A percentile compares a stretch with the other conserved stretches of the same genome.
phyloP scores from a whole-genome alignment of 2,797 vertebrate genomes.

The Acestrorhynchus altus region DNA sequence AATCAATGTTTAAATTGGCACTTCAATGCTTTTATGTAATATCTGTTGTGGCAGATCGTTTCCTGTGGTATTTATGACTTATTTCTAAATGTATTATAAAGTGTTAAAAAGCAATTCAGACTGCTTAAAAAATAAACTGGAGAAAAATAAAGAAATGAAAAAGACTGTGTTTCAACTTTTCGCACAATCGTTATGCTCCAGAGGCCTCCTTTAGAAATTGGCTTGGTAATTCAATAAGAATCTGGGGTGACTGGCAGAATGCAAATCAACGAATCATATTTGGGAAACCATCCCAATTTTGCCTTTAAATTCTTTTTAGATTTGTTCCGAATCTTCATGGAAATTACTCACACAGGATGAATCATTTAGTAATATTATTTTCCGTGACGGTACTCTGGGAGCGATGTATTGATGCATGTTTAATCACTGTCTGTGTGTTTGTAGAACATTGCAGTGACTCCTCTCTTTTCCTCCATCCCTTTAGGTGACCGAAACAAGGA shows the following conservation, averaged over 20 bases:
- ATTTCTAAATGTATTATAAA: no score
- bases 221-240: not conserved
- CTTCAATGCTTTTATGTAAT: no score
- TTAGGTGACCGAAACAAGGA: conserved; percentile 97
- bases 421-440: conserved; percentile 32
- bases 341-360: not conserved
- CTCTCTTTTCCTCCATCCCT: conserved; percentile 62
- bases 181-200: no score
- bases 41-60: no score
- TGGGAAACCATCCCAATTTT: not conserved
- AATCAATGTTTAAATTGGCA: no score
- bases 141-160: no score
- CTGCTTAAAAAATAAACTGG: no score
- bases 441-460: conserved; percentile 61
- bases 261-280: not conserved
- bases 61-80: no score
- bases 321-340: not conserved
- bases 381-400: not conserved
- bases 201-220: not conserved
- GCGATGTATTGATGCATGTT: not conserved
- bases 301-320: not conserved
- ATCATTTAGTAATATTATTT: not conserved
- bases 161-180: no score
- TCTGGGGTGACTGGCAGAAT: not conserved
- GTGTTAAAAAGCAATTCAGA: no score